Evolutionary conservation across 1,140 invertebrate species (phyloP).

Genomic region (Goniozus legneri): DNA sequence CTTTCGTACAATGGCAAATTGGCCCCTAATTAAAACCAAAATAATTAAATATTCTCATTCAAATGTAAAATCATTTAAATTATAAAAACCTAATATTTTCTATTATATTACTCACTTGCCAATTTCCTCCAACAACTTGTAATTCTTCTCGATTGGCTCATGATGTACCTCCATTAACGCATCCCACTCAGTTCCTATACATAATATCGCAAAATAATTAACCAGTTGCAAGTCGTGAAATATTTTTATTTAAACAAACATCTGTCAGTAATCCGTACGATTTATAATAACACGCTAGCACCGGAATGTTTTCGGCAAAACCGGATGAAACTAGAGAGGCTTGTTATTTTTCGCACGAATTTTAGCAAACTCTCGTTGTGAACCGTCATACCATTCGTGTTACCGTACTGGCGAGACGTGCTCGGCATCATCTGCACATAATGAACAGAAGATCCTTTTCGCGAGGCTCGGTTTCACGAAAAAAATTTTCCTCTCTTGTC

Average conservation of each 20-base stretch:
- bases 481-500: too few species aligned
- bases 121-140: constrained; percentile 60
- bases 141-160: constrained; percentile 60
- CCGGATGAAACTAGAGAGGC: neutral
- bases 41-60: constrained; percentile 3
- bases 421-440: constrained; percentile 50
- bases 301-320: too few species aligned
- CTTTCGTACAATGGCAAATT: constrained; percentile 70
- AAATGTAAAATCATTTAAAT: neutral
- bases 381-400: constrained; percentile 45
- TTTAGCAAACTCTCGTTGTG: too few species aligned
- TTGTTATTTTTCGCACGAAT: too few species aligned
- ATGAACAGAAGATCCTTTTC: constrained; percentile 27
- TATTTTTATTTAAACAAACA: constrained; percentile 17
- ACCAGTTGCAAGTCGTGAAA: too few species aligned
- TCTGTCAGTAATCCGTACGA: too few species aligned
- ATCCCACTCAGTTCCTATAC: constrained; percentile 47
- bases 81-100: neutral
- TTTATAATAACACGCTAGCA: too few species aligned
- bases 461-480: too few species aligned
- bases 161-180: constrained; percentile 58
- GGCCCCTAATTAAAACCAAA: constrained; percentile 57
- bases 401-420: constrained; percentile 42
- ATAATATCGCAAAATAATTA: constrained; percentile 6
- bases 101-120: constrained; percentile 55